These are phyloP conservation scores for Dastarcus helophoroides DNA, from an alignment of 2,888 invertebrate species.

Conservation along the genomic window DNA sequence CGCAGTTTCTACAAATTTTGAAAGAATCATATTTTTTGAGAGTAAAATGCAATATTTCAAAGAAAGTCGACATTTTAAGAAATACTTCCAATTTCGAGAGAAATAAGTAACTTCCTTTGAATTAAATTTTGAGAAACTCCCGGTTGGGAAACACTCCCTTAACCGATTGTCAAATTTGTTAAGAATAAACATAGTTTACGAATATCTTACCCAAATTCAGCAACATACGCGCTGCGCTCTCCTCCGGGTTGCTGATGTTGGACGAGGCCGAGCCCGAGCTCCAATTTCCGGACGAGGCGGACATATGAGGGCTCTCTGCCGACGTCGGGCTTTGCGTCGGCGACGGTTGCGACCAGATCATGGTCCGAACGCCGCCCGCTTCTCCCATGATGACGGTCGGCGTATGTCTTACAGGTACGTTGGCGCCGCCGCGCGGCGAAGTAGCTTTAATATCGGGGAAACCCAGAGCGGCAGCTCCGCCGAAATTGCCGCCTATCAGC, in stretches of 20 bases:
- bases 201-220: conserved; percentile 68
- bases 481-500: conserved; percentile 53
- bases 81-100: no score
- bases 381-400: conserved; percentile 91
- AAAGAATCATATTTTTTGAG: no score
- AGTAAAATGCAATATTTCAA: no score
- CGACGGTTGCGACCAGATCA: conserved; percentile 55
- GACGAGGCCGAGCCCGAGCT: conserved; percentile 21
- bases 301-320: conserved; percentile 25
- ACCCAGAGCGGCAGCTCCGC: conserved; percentile 13
- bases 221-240: conserved; percentile 54
- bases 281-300: conserved; percentile 33
- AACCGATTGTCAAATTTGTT: no score
- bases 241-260: conserved; percentile 35
- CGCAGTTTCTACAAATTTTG: no score
- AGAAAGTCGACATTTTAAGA: no score
- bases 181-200: no score
- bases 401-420: conserved; percentile 46
- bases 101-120: no score
- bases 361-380: conserved; percentile 71
- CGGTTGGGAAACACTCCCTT: no score
- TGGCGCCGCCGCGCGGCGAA: conserved; percentile 16
- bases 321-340: conserved; percentile 5
- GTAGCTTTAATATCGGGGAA: conserved; percentile 35
- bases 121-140: no score